Base-by-base conservation (phyloP, 2,888 invertebrate genomes). In the Melieria picta region DNA sequence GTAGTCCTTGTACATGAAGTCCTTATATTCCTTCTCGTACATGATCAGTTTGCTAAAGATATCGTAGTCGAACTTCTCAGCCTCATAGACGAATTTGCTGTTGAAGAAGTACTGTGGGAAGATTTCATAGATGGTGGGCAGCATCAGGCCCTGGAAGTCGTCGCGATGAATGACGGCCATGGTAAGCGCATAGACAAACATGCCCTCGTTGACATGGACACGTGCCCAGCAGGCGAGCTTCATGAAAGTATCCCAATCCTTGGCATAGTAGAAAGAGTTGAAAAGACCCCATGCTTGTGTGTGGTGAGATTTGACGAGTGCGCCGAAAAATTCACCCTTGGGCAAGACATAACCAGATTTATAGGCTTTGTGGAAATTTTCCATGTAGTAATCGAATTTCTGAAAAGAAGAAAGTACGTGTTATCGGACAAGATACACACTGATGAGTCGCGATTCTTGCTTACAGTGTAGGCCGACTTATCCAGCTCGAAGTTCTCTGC, bases 41-140 rank as follows among this genome's bases (percentile, higher is more conserved):
- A 82, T 81, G 64, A 80, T 78, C 61, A 77, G 68, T 73, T 80
- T 82, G 78, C 79, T 83, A 74, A 75, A 84, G 62, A 79, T 78
- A 77, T 82, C 80, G 50, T 78, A 83, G 62, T 83, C 79, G 85
- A 91, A 88, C 83, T 90, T 88, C 79, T 91, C 89, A 1, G 91
- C 93, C 80, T 91, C 89, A 80, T 91, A 90, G 78, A 94, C 91
- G 79, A 92, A 89, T 80, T 92, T 90, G 79, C 90, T 88, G 86
- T 92, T 91, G 83, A 93, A 91, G 89, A 93, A 94, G 87, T 91
- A 90, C 84, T 93, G 90, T 4, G 94, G 94, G 86, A 91, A 90
- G 84, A 94, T 90, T 86, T 94, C 94, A 82, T 94, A 94, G 57
- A 91, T 90, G 45, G 93, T 90, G 43, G 94, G 94, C 42, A 94